Evolutionary conservation across 2,888 invertebrate species (phyloP), one percentile per base, ranked within the genome.

Genomic region (Latheticus oryzae): DNA sequence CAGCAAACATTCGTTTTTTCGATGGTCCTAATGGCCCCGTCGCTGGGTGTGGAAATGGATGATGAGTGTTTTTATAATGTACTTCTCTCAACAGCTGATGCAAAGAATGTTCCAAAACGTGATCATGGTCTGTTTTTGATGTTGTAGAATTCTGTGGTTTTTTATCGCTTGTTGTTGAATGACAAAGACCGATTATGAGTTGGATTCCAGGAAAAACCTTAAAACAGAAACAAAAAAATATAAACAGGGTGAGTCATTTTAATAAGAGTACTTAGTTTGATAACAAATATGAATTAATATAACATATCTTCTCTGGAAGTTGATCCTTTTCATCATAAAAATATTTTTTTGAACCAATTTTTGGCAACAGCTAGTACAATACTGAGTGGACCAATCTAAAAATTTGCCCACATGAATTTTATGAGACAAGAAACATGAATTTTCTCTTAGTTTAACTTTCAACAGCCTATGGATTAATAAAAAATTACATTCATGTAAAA

Each of bases 51-150:
- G 97, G 96, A 80, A 95, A 91, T 3, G 95, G 93, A 79, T 94
- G 93, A 80, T 94, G 93, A 2, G 94, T 91, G 79, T 95, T 94
- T 71, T 90, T 89, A 76, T 93, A 90, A 78, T 97, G 97, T 5
- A 95, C 91, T 71, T 96, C 95, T 11, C 97, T 84, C 52, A 97
- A 81, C 54, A 97, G 80, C 78, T 97, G 97, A 79, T 97, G 97
- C 54, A 97, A 80, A 0, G 96, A 96, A 76, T 97, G 97, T 75
- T 97, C 97, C 63, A 97, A 79, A n/a, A 97, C 97, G 75, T 95
- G 95, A 79, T 97, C 95, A 74, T 97, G 96, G 69, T 95, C 95
- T 11, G 84, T 83, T 59, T 83, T 84, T 52, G 81, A 78, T 1
- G 83, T 81, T 5, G 83, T 75, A 1, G 80, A 78, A 40, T 77